Evolutionary conservation across 2,113 vertebrate species (phyloP).

Genomic region (Oncorhynchus kisutch): DNA sequence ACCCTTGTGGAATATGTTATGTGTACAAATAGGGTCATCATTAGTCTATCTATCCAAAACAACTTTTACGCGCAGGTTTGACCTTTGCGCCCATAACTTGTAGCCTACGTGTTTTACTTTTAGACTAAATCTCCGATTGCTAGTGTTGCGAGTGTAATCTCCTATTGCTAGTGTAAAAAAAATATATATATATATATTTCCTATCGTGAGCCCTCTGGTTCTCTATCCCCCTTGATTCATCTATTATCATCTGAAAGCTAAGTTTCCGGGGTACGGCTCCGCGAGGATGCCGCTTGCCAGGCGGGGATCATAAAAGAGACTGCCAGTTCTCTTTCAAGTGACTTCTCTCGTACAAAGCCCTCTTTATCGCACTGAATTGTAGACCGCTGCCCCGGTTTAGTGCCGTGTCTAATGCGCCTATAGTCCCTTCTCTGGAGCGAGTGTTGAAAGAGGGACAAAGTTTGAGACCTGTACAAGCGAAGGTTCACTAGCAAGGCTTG

Average conservation of each 20-base stretch:
- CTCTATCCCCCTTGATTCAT: conserved; percentile 43
- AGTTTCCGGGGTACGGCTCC: conserved; percentile 63
- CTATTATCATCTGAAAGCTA: conserved; percentile 73
- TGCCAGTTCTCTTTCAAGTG: conserved; percentile 79
- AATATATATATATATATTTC: conserved; percentile 23
- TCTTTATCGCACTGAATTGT: conserved; percentile 75
- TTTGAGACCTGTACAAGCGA: conserved; percentile 80
- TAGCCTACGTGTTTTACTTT: not conserved
- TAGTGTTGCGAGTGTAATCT: conserved; percentile 11
- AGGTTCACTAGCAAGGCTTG: conserved; percentile 66
- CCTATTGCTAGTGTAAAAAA: conserved; percentile 21
- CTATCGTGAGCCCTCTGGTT: conserved; percentile 40
- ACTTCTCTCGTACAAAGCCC: conserved; percentile 77
- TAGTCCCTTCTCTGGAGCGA: conserved; percentile 67
- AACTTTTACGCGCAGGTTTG: conserved; percentile 34
- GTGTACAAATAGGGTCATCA: not conserved
- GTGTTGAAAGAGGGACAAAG: conserved; percentile 73
- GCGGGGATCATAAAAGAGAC: conserved; percentile 71
- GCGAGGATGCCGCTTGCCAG: conserved; percentile 67
- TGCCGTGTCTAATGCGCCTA: conserved; percentile 78
- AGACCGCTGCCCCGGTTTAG: conserved; percentile 75
- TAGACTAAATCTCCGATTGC: conserved; percentile 12
- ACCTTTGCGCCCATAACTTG: conserved; percentile 7
- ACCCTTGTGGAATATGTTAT: not conserved
- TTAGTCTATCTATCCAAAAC: not conserved